Evolutionary conservation across 2,113 vertebrate species (phyloP).

Genomic region (Notothenia coriiceps): DNA sequence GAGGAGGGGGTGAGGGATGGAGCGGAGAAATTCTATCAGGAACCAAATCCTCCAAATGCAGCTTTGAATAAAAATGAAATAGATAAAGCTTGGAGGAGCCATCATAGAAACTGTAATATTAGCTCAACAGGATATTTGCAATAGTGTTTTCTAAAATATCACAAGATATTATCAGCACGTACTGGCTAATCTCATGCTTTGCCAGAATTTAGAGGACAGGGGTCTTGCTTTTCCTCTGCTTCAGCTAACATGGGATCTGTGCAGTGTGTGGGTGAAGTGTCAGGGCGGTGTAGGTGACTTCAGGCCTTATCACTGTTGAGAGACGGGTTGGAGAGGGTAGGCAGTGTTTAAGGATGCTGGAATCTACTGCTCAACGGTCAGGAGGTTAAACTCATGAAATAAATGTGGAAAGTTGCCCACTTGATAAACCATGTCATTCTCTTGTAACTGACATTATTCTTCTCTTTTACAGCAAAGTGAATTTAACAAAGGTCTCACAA

Average conservation of each 20-base stretch:
- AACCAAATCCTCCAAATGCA: slow-evolving; percentile 73
- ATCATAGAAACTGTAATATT: slow-evolving; percentile 58
- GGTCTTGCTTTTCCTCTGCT: slow-evolving; percentile 19
- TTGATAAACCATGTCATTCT: slow-evolving; percentile 25
- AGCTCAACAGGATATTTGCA: slow-evolving; percentile 69
- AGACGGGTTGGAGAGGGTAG: slow-evolving; percentile 10
- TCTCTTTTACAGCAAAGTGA: neutral
- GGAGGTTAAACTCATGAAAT: slow-evolving; percentile 61
- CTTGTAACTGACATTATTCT: slow-evolving; percentile 3
- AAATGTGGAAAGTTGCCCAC: slow-evolving; percentile 37
- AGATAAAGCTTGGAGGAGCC: slow-evolving; percentile 63
- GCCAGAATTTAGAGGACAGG: slow-evolving; percentile 39
- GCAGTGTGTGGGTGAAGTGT: slow-evolving; percentile 55
- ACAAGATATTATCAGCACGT: slow-evolving; percentile 49
- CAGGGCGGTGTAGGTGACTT: slow-evolving; percentile 45
- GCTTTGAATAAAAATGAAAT: slow-evolving; percentile 76
- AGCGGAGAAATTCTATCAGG: slow-evolving; percentile 62
- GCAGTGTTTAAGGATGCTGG: slow-evolving; percentile 33
- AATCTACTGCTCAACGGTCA: slow-evolving; percentile 45
- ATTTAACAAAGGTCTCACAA: neutral
- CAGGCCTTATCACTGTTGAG: slow-evolving; percentile 51
- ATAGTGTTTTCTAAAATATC: slow-evolving; percentile 57
- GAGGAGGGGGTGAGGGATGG: slow-evolving; percentile 8
- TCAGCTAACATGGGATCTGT: slow-evolving; percentile 29
- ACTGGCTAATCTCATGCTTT: slow-evolving; percentile 41